Percentiles rank a stretch among this genome's conserved stretches.
phyloP scores from a whole-genome alignment of 1,140 invertebrate species.

The Leptonema lineaticorne region DNA sequence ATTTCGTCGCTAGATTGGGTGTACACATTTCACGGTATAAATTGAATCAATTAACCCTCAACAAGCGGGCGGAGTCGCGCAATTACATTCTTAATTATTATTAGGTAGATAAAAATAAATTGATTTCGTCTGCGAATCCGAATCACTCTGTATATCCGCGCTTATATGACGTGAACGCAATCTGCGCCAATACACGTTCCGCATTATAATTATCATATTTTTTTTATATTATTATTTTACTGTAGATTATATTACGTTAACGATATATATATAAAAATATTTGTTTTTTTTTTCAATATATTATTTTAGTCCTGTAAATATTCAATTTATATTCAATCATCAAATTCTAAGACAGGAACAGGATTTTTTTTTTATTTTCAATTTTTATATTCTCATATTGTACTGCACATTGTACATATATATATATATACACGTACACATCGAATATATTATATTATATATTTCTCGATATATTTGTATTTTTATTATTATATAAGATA shows the following conservation, averaged over 20 bases:
- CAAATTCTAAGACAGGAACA: background rate
- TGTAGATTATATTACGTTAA: too few relatives aligned
- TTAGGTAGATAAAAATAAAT: too few relatives aligned
- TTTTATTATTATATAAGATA: background rate
- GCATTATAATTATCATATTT: background rate
- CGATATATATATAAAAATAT: too few relatives aligned
- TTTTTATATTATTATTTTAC: background rate
- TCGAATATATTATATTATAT: background rate
- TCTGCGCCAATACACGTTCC: background rate
- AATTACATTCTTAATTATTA: too few relatives aligned
- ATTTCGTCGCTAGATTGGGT: background rate
- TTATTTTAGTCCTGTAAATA: too few relatives aligned
- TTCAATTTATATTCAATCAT: too few relatives aligned
- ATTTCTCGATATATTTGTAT: background rate
- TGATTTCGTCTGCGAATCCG: too few relatives aligned
- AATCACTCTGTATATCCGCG: too few relatives aligned
- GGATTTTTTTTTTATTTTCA: background rate
- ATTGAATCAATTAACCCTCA: slow-evolving; percentile 6
- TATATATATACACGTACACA: background rate
- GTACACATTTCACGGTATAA: background rate
- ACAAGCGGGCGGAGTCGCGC: background rate
- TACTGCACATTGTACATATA: background rate
- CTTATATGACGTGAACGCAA: too few relatives aligned
- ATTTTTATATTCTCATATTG: background rate
- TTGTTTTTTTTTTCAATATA: too few relatives aligned